Conservation (phyloP, 2,113 vertebrate species). For the Microcebus griseorufus region DNA sequence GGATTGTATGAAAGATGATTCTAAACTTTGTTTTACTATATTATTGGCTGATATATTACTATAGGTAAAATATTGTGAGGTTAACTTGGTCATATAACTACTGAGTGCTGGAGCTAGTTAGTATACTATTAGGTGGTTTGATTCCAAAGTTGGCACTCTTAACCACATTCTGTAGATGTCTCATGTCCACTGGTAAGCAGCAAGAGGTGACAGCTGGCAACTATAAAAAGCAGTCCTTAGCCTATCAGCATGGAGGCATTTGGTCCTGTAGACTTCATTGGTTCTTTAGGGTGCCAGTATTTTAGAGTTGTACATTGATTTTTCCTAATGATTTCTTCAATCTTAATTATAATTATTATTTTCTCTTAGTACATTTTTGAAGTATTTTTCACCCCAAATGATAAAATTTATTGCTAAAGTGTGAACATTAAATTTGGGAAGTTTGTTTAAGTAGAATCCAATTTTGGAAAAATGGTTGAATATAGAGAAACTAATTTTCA, state of each 20-base stretch:
- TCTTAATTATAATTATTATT: neutral
- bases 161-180: neutral
- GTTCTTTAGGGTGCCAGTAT: neutral
- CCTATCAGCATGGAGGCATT: neutral
- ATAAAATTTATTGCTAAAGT: neutral
- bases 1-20: neutral
- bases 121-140: neutral
- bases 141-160: neutral
- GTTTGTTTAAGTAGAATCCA: neutral
- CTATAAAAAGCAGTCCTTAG: neutral
- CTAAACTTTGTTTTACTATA: neutral
- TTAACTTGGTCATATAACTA: neutral
- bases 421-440: constrained; percentile 30
- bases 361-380: neutral
- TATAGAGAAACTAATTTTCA: neutral
- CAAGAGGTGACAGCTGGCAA: neutral
- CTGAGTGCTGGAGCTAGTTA: neutral
- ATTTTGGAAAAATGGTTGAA: constrained; percentile 13
- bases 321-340: neutral
- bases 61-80: neutral
- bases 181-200: neutral
- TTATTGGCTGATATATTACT: neutral
- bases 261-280: neutral
- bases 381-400: neutral
- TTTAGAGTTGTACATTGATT: neutral